Percentiles rank a stretch among this genome's conserved stretches.
These are phyloP conservation scores for Chloroceryle aenea DNA, from an alignment of 2,113 vertebrate genomes.

Conservation along the genomic window DNA sequence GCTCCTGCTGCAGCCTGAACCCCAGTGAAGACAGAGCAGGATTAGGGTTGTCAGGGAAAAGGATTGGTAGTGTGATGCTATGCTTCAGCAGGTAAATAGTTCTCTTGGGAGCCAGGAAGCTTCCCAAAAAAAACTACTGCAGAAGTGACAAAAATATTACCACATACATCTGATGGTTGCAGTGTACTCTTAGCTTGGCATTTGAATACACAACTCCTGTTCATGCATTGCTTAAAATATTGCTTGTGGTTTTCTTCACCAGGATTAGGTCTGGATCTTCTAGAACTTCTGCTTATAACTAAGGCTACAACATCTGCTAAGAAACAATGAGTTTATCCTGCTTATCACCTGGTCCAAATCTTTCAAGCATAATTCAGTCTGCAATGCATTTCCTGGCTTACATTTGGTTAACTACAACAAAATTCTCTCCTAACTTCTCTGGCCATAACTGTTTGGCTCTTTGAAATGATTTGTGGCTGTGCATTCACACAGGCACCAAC, in stretches of 20 bases:
- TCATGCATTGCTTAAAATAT: background rate
- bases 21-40: background rate
- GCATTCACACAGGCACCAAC: background rate
- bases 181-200: background rate
- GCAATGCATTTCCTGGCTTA: background rate
- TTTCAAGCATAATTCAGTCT: background rate
- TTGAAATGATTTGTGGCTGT: background rate
- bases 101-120: background rate
- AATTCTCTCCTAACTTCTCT: background rate
- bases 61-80: background rate
- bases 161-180: background rate
- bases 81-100: background rate
- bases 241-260: background rate
- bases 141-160: background rate
- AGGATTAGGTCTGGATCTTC: background rate
- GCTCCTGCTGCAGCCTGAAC: background rate
- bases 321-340: background rate
- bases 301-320: background rate
- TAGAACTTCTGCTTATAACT: background rate
- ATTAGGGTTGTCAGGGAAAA: background rate
- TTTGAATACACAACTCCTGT: background rate
- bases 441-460: background rate
- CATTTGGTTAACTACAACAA: background rate
- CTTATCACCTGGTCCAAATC: background rate
- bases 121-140: no score